phyloP scores from a whole-genome alignment of 2,888 invertebrate species.

The Caenorhabditis panamensis region DNA sequence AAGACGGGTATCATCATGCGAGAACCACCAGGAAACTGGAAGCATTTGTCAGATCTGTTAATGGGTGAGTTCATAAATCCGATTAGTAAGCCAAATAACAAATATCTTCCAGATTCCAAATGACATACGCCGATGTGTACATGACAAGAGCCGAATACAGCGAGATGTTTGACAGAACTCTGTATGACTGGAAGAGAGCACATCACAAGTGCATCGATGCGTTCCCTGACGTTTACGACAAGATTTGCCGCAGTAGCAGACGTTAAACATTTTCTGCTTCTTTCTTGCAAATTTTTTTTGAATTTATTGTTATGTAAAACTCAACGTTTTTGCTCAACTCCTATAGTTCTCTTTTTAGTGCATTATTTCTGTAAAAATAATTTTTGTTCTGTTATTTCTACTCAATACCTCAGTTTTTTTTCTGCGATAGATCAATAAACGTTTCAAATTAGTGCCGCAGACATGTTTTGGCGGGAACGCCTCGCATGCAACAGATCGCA shows the following conservation, averaged over 20 bases:
- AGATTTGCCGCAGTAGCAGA: constrained; percentile 83
- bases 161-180: constrained; percentile 88
- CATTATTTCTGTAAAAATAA: no score
- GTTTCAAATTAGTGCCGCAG: no score
- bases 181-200: constrained; percentile 84
- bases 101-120: constrained; percentile 87
- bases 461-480: no score
- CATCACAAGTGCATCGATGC: constrained; percentile 86
- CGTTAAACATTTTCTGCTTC: constrained; percentile 62
- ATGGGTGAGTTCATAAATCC: constrained; percentile 85
- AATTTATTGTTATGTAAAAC: background rate
- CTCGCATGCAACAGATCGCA: no score
- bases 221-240: constrained; percentile 90
- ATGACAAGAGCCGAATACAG: constrained; percentile 88
- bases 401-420: background rate
- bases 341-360: no score
- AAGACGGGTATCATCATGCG: constrained; percentile 85
- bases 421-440: no score
- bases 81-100: no score
- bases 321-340: no score
- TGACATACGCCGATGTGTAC: constrained; percentile 90
- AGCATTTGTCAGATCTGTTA: constrained; percentile 85
- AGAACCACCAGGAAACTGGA: constrained; percentile 87
- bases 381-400: no score
- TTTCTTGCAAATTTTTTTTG: background rate